A percentile compares a stretch with the other conserved stretches of the same genome.
Evolutionary conservation across 2,797 vertebrate species (phyloP).

Genomic region (Sebastes hubbsi): DNA sequence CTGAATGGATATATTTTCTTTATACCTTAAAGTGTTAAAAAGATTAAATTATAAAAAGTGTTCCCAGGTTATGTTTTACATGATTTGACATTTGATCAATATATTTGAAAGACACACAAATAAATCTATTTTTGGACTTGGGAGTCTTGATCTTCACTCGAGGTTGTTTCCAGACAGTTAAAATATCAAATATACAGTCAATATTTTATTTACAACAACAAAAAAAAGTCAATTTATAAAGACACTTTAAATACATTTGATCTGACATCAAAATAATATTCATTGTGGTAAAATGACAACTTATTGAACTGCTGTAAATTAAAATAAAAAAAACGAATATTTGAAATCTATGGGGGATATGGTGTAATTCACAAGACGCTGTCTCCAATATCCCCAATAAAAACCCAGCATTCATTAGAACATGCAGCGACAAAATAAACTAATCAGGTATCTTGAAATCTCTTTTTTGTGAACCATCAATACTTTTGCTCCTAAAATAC

Average conservation of each 20-base stretch:
- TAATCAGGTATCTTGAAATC: slow-evolving; percentile 8
- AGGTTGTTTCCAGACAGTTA: background rate
- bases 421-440: slow-evolving; percentile 39
- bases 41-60: slow-evolving; percentile 69
- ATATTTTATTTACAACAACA: slow-evolving; percentile 84
- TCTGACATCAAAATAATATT: slow-evolving; percentile 69
- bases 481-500: slow-evolving; percentile 33
- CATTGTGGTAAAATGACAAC: slow-evolving; percentile 48
- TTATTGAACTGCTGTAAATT: slow-evolving; percentile 59
- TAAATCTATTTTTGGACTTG: slow-evolving; percentile 77
- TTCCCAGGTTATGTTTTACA: slow-evolving; percentile 59
- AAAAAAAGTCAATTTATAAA: slow-evolving; percentile 68
- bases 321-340: slow-evolving; percentile 56
- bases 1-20: slow-evolving; percentile 71
- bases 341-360: slow-evolving; percentile 42
- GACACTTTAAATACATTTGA: slow-evolving; percentile 77
- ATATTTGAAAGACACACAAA: slow-evolving; percentile 59
- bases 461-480: slow-evolving; percentile 27
- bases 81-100: slow-evolving; percentile 53
- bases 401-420: slow-evolving; percentile 77
- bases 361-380: slow-evolving; percentile 41
- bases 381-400: slow-evolving; percentile 36
- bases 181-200: slow-evolving; percentile 67
- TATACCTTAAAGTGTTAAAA: slow-evolving; percentile 57
- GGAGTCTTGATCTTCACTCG: slow-evolving; percentile 45